Base-by-base conservation (phyloP, 2,797 vertebrate genomes). In the Harpagifer antarcticus region DNA sequence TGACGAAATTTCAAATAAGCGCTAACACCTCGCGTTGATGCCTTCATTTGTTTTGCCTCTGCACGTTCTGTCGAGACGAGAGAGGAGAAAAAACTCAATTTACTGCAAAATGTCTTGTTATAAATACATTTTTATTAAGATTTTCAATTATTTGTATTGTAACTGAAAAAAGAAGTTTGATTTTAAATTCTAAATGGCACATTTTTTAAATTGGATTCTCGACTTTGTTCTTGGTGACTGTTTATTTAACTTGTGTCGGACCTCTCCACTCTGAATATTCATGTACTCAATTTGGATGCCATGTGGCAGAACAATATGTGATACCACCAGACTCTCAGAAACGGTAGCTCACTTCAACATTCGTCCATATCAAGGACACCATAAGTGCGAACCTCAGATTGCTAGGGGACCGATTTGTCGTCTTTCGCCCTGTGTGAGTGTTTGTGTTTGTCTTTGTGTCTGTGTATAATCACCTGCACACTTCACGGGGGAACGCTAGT, bases 1-100 rank as follows among this genome's bases (percentile, higher is more conserved):
- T 85, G 85, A 94, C 85, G 68, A 93, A 85, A 93, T 94, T 95
- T 93, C 93, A 93, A 94, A 95, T 93, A 93, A 94, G 90, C 93
- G 79, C 91, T 83, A 92, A 94, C 92, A 93, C 93, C 91, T 90
- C 91, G 87, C 76, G 70, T 82, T 82, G 84, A 89, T 85, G 86
- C 81, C 87, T 81, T 91, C 92, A 94, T 95, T 94, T 93, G 88
- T 95, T 95, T 94, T 90, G 79, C 78, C 40, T 50, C 66, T 48
- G 81, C 84, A 57, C 69, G 31, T 76, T 79, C 87, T 90, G 88
- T 72, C 82, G 81, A 67, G 56, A 53, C 53, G 61, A 74, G 81
- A 79, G 72, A 79, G 79, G 76, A 70, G 42, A 40, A 60, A 88
- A 74, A 70, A 84, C 45, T 72, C 78, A 86, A 85, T 89, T 88